Percentiles rank a stretch among this genome's conserved stretches.
Conservation (phyloP, 1,140 invertebrate species). For the Leptestheria dahalacensis region DNA sequence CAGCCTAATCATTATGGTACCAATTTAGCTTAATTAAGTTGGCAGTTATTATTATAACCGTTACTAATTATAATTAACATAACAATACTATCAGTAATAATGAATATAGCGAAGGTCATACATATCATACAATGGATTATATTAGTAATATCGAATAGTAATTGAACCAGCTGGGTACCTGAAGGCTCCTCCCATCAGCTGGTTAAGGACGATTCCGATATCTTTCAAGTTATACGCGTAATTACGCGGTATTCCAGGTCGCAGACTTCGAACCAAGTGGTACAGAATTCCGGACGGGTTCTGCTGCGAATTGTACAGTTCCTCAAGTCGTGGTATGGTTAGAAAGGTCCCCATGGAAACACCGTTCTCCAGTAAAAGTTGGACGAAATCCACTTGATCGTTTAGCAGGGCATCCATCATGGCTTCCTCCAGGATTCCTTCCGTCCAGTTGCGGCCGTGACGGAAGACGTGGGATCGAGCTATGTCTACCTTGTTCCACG, state of each 20-base stretch:
- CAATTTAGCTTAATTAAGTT: too few species aligned
- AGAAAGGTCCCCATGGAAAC: slow-evolving; percentile 97
- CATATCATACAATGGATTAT: too few species aligned
- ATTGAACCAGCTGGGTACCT: slow-evolving; percentile 20
- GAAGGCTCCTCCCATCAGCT: slow-evolving; percentile 93
- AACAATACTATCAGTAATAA: too few species aligned
- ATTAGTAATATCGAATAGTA: too few species aligned
- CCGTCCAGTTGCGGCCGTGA: slow-evolving; percentile 87
- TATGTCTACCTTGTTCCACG: slow-evolving; percentile 96
- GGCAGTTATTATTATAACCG: too few species aligned
- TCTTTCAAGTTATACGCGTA: slow-evolving; percentile 85
- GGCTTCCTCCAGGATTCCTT: slow-evolving; percentile 31
- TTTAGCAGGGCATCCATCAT: slow-evolving; percentile 98
- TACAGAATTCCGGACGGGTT: slow-evolving; percentile 77
- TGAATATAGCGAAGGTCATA: too few species aligned
- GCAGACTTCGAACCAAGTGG: slow-evolving; percentile 74
- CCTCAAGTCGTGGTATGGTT: slow-evolving; percentile 89
- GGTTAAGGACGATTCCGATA: slow-evolving; percentile 90
- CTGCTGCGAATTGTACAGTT: slow-evolving; percentile 89
- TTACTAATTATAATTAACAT: too few species aligned
- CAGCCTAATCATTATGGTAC: too few species aligned
- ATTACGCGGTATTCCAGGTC: slow-evolving; percentile 69
- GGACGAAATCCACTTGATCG: slow-evolving; percentile 93
- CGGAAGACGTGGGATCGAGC: slow-evolving; percentile 90
- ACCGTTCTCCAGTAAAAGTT: slow-evolving; percentile 86